Evolutionary conservation across 2,797 vertebrate genomes (phyloP).

Genomic region (Anomalospiza imberbis): DNA sequence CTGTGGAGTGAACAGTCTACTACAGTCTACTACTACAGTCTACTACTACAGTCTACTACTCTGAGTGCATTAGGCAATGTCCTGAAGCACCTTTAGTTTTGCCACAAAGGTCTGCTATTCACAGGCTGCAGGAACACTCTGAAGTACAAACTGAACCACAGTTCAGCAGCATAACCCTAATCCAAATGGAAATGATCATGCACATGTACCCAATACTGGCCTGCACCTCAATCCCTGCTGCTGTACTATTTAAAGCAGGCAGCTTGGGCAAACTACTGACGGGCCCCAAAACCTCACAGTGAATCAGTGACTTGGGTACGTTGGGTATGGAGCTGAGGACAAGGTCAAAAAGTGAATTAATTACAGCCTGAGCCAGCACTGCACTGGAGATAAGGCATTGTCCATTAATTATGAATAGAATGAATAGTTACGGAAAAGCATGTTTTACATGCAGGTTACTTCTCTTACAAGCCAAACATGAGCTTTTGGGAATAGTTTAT

Average conservation of each 20-base stretch:
- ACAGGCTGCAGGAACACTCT: neutral
- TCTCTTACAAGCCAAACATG: neutral
- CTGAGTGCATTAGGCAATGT: neutral
- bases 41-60: neutral
- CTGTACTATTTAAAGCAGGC: neutral
- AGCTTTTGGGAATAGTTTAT: neutral
- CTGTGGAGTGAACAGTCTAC: neutral
- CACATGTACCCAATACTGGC: neutral
- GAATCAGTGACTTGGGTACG: accelerated
- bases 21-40: neutral
- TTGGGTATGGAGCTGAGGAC: neutral
- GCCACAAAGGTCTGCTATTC: neutral
- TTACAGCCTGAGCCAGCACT: neutral
- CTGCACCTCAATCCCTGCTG: neutral
- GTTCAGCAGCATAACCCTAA: neutral
- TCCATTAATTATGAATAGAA: constrained; percentile 15
- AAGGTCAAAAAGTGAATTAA: neutral
- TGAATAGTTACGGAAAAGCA: neutral
- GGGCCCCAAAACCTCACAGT: neutral
- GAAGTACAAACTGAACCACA: neutral
- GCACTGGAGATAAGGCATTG: neutral
- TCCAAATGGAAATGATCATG: accelerated
- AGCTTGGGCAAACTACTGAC: neutral
- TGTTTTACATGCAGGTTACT: neutral
- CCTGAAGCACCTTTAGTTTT: neutral